A percentile compares a stretch with the other conserved stretches of the same genome.
Evolutionary conservation across 2,888 invertebrate genomes (phyloP).

Genomic region (Phyllotreta striolata): DNA sequence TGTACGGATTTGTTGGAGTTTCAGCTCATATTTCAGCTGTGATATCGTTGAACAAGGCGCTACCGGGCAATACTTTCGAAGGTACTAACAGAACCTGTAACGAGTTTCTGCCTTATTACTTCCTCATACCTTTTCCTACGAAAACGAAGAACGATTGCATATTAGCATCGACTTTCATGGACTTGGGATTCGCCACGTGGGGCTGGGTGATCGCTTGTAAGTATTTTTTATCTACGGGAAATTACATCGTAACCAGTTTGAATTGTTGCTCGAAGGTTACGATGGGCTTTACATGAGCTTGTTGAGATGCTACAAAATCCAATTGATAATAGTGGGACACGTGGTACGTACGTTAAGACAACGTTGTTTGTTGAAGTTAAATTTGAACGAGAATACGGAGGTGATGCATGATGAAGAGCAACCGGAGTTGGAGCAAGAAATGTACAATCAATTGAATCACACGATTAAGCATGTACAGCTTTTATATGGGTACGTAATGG

Average conservation of each 20-base stretch:
- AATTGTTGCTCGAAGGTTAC: constrained; percentile 25
- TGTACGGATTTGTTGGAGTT: constrained; percentile 42
- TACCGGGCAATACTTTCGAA: constrained; percentile 33
- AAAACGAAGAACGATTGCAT: constrained; percentile 36
- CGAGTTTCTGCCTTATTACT: constrained; percentile 40
- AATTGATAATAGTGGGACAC: constrained; percentile 45
- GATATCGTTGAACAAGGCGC: constrained; percentile 36
- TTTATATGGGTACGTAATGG: constrained; percentile 42
- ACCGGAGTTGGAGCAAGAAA: constrained; percentile 42
- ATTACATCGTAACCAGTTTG: background rate
- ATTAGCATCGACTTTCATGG: constrained; percentile 41
- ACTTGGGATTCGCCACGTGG: constrained; percentile 37
- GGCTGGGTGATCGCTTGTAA: constrained; percentile 43
- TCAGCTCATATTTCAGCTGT: constrained; percentile 40
- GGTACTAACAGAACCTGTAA: constrained; percentile 40
- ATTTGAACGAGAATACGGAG: constrained; percentile 30
- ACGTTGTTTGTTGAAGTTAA: constrained; percentile 41
- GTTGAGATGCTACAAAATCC: constrained; percentile 45
- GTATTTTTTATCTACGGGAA: constrained; percentile 8
- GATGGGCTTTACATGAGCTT: constrained; percentile 46
- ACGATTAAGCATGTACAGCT: constrained; percentile 46
- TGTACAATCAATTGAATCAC: constrained; percentile 45
- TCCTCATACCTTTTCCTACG: constrained; percentile 40
- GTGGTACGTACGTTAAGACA: constrained; percentile 44
- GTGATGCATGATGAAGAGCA: constrained; percentile 36